phyloP scores from a whole-genome alignment of 2,113 vertebrate species.

The Columba livia region DNA sequence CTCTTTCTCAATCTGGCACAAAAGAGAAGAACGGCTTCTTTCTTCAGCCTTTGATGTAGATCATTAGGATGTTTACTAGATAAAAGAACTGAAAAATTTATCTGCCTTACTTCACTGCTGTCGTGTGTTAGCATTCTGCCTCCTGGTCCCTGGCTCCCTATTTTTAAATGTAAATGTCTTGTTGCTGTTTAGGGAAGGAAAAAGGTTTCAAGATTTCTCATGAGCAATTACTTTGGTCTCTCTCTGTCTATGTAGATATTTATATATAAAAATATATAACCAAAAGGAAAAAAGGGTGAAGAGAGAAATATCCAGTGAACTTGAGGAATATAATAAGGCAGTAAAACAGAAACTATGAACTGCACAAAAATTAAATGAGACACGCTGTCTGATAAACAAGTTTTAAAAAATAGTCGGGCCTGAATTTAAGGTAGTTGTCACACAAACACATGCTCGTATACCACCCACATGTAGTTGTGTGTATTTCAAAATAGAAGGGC shows the following conservation, averaged over 20 bases:
- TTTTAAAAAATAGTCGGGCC: background rate
- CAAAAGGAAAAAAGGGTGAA: background rate
- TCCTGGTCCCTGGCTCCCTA: background rate
- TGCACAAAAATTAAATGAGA: constrained; percentile 39
- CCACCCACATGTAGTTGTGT: background rate
- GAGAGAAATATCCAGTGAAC: constrained; percentile 17
- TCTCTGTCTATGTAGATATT: background rate
- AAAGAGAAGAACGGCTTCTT: constrained; percentile 63
- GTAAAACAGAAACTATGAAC: constrained; percentile 42
- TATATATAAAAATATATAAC: background rate
- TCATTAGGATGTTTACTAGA: constrained; percentile 83
- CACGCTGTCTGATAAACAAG: background rate
- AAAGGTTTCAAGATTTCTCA: constrained; percentile 13
- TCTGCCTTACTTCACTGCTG: constrained; percentile 79
- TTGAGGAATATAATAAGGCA: background rate
- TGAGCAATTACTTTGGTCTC: constrained; percentile 5
- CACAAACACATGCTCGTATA: background rate
- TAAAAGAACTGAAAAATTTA: constrained; percentile 80
- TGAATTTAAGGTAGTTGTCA: background rate
- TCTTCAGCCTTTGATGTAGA: constrained; percentile 79
- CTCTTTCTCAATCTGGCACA: constrained; percentile 65
- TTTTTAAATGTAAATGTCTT: constrained; percentile 50
- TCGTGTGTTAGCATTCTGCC: constrained; percentile 60
- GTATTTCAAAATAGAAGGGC: background rate
- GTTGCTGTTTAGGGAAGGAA: constrained; percentile 38